A percentile compares a stretch with the other conserved stretches of the same genome.
These are phyloP conservation scores for Steatocranus sp. DNA, from an alignment of 2,797 vertebrate species.

Conservation along the genomic window DNA sequence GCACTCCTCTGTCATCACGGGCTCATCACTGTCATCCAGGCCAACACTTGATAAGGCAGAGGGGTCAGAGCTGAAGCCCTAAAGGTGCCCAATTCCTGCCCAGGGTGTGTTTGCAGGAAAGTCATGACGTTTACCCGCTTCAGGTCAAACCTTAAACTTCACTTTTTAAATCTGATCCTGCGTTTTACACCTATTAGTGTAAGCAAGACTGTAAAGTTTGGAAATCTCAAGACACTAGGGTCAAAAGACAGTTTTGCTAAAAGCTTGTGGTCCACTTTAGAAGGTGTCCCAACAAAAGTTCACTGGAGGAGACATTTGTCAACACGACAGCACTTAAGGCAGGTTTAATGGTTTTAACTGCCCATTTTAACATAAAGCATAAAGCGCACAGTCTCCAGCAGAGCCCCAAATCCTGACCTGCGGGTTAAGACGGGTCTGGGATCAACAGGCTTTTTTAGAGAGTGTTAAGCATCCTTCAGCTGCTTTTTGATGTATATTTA, in stretches of 20 bases:
- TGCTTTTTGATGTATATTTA: slow-evolving; percentile 73
- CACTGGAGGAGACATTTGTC: slow-evolving; percentile 19
- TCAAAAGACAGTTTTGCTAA: neutral
- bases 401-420: slow-evolving; percentile 37
- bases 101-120: neutral
- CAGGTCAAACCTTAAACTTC: neutral
- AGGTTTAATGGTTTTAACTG: slow-evolving; percentile 45
- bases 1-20: slow-evolving; percentile 66
- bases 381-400: slow-evolving; percentile 22
- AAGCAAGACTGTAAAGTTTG: neutral
- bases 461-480: slow-evolving; percentile 54
- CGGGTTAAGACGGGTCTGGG: slow-evolving; percentile 48
- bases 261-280: neutral
- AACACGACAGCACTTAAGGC: slow-evolving; percentile 35
- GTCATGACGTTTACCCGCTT: neutral
- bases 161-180: neutral
- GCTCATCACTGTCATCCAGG: slow-evolving; percentile 65
- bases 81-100: neutral
- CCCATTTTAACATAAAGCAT: slow-evolving; percentile 34
- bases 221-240: neutral
- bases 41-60: slow-evolving; percentile 34
- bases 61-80: slow-evolving; percentile 35
- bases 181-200: neutral
- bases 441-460: slow-evolving; percentile 61
- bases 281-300: neutral